A percentile compares a stretch with the other conserved stretches of the same genome.
Conservation (phyloP, 2,797 vertebrate species). For the Zenarchopterus dispar region DNA sequence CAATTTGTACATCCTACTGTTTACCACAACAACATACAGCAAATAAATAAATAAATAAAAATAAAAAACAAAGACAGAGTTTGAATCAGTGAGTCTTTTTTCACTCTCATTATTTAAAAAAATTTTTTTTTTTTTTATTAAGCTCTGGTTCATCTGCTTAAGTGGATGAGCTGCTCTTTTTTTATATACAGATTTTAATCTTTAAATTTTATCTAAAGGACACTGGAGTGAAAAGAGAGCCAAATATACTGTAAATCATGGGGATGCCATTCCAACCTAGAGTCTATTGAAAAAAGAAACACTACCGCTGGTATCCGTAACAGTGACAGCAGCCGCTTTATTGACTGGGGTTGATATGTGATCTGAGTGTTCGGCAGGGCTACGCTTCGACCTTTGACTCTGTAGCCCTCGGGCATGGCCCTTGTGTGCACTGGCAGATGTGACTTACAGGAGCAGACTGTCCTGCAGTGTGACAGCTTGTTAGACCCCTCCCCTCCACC, state of each 20-base stretch:
- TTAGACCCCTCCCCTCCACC: constrained; percentile 25
- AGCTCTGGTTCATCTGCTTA: no score
- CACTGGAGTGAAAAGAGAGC: constrained; percentile 1
- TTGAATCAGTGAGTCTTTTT: no score
- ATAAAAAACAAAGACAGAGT: no score
- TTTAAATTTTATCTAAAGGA: neutral
- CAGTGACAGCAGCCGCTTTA: constrained; percentile 75
- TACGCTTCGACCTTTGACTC: constrained; percentile 73
- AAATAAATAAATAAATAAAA: no score
- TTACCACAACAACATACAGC: no score
- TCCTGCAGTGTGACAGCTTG: constrained; percentile 77
- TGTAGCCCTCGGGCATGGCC: constrained; percentile 70
- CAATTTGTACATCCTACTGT: no score
- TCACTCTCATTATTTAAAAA: no score
- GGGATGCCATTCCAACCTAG: constrained; percentile 23
- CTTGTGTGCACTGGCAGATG: constrained; percentile 75
- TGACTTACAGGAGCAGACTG: constrained; percentile 77
- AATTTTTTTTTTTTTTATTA: no score
- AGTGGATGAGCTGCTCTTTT: no score
- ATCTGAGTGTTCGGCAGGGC: constrained; percentile 70
- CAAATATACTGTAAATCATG: constrained; percentile 48
- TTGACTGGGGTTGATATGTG: constrained; percentile 78
- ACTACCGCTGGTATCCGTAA: constrained; percentile 61
- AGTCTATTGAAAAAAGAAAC: constrained; percentile 53
- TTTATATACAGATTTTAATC: neutral